Percentiles rank a stretch among this genome's conserved stretches.
These are phyloP conservation scores for Amphiprion clarkii DNA, from an alignment of 2,797 vertebrate genomes.

Conservation along the genomic window DNA sequence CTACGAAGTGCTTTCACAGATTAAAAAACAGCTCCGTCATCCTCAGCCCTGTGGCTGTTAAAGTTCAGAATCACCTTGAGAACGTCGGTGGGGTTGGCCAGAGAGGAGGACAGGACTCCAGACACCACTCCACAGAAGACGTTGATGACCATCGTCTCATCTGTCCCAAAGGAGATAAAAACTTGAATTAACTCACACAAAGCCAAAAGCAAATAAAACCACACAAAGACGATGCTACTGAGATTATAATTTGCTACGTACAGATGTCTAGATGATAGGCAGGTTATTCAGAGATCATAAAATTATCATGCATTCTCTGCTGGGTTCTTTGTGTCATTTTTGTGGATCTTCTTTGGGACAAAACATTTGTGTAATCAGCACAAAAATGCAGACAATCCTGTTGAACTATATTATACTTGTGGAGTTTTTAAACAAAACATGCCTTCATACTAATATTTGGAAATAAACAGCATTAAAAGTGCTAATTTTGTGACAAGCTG, in stretches of 20 bases:
- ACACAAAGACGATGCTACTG: neutral
- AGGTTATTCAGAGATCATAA: neutral
- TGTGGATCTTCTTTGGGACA: constrained; percentile 5
- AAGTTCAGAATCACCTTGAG: constrained; percentile 88
- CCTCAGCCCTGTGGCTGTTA: too few species aligned
- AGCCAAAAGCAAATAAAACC: neutral
- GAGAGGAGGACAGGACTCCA: constrained; percentile 93
- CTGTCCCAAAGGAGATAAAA: constrained; percentile 78
- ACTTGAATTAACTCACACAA: neutral
- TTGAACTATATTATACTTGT: too few species aligned
- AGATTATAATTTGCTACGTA: neutral
- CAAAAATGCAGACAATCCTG: neutral
- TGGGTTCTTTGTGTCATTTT: neutral
- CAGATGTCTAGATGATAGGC: neutral
- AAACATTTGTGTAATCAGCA: neutral
- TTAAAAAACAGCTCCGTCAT: too few species aligned
- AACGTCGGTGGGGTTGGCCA: constrained; percentile 96
- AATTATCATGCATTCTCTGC: neutral
- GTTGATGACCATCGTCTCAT: constrained; percentile 96
- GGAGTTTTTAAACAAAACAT: too few species aligned
- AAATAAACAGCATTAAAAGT: too few species aligned
- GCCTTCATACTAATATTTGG: too few species aligned
- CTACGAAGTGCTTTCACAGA: too few species aligned
- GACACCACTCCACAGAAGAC: constrained; percentile 96
- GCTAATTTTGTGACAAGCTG: too few species aligned